phyloP scores from a whole-genome alignment of 2,888 invertebrate species.

The Athalia cordata region DNA sequence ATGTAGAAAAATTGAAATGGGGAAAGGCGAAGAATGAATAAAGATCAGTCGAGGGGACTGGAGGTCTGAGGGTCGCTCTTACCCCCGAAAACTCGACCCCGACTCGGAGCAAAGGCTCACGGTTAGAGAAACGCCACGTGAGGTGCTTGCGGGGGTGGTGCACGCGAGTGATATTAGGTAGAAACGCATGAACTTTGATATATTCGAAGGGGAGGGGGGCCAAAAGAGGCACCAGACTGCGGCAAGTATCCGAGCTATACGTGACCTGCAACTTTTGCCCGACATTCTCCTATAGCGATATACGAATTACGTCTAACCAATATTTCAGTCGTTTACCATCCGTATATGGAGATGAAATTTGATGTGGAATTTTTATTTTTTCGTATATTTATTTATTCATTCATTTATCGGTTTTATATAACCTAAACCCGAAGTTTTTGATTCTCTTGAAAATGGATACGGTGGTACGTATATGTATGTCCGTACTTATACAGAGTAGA shows the following conservation, averaged over 20 bases:
- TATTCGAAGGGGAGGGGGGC: conserved; percentile 62
- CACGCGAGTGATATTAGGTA: conserved; percentile 70
- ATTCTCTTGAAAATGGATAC: too few relatives aligned
- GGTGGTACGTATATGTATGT: neutral
- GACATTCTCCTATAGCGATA: conserved; percentile 56
- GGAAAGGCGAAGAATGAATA: conserved; percentile 71
- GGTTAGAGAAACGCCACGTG: conserved; percentile 57
- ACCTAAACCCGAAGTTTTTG: neutral
- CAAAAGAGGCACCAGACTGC: conserved; percentile 67
- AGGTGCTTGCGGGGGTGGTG: conserved; percentile 56
- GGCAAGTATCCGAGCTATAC: conserved; percentile 72
- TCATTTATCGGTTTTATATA: too few relatives aligned
- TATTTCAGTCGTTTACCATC: conserved; percentile 41
- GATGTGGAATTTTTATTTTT: neutral
- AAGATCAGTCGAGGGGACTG: conserved; percentile 62
- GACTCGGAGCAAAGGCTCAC: neutral
- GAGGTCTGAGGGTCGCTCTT: conserved; percentile 36
- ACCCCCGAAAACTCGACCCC: conserved; percentile 20
- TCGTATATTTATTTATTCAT: neutral
- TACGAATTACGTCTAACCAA: conserved; percentile 44
- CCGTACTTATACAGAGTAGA: conserved; percentile 47
- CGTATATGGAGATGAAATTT: neutral
- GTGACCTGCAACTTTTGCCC: conserved; percentile 71
- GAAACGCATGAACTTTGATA: conserved; percentile 73
- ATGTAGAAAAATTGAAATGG: conserved; percentile 71